Conservation (phyloP, 2,113 vertebrate species). For the Hydropotes inermis region DNA sequence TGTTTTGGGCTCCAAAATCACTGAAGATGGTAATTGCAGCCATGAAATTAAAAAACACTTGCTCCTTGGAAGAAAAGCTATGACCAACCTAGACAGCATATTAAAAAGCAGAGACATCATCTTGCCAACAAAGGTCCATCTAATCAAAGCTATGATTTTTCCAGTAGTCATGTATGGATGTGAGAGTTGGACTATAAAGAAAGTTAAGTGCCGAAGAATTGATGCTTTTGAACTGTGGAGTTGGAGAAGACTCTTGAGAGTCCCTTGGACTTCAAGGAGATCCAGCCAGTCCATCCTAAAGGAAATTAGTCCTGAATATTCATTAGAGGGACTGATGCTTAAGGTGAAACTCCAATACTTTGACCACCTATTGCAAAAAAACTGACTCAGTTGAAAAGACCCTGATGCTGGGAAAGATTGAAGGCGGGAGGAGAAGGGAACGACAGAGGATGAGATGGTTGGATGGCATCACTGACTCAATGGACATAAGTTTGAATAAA, state of each 20-base stretch:
- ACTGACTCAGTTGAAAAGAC: neutral
- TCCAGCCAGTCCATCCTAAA: neutral
- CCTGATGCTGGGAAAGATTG: neutral
- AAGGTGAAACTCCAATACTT: neutral
- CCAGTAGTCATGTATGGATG: neutral
- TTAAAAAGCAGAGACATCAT: neutral
- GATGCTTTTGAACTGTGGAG: neutral
- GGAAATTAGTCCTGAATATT: neutral
- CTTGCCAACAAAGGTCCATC: neutral
- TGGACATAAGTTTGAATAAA: neutral
- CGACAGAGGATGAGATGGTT: neutral
- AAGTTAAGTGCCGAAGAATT: neutral
- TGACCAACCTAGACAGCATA: neutral
- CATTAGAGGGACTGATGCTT: neutral
- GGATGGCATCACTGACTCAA: neutral
- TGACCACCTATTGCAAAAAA: neutral
- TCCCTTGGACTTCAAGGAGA: neutral
- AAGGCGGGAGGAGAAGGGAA: neutral
- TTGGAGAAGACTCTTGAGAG: neutral
- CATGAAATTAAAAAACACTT: neutral
- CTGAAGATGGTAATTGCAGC: neutral
- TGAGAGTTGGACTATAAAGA: neutral
- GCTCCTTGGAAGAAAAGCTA: neutral
- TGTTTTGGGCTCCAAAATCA: fast-evolving
- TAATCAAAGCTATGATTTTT: neutral